These are phyloP conservation scores for Orius laevigatus DNA, from an alignment of 1,140 invertebrate species.

Conservation along the genomic window DNA sequence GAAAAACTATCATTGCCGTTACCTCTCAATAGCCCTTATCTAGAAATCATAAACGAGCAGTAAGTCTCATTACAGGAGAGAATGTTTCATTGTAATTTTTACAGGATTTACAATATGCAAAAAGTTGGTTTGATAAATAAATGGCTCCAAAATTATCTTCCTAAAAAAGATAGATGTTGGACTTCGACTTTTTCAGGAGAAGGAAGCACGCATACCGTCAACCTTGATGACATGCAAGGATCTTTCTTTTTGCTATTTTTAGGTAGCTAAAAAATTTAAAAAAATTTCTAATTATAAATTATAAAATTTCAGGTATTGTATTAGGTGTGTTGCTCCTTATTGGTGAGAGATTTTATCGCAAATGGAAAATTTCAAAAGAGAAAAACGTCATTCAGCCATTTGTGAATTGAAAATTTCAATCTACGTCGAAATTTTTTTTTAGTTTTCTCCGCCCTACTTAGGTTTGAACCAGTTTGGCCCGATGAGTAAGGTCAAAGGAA, in stretches of 20 bases:
- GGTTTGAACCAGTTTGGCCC: not conserved
- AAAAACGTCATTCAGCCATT: conserved; percentile 3
- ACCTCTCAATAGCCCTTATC: conserved; percentile 52
- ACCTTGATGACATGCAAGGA: conserved; percentile 77
- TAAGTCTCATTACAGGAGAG: conserved; percentile 25
- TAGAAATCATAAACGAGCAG: conserved; percentile 40
- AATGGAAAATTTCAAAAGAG: conserved; percentile 3
- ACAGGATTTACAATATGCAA: conserved; percentile 58
- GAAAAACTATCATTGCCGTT: conserved; percentile 65
- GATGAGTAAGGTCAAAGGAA: too few relatives aligned
- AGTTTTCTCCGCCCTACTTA: not conserved
- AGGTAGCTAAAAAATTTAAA: conserved; percentile 37
- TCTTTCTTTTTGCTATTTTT: conserved; percentile 66
- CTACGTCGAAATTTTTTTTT: not conserved
- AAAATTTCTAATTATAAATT: not conserved
- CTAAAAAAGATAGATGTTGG: conserved; percentile 63
- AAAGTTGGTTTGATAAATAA: conserved; percentile 69
- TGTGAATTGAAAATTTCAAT: not conserved
- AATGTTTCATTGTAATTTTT: conserved; percentile 9
- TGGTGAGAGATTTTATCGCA: not conserved
- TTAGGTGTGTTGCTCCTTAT: not conserved
- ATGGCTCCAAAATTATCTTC: conserved; percentile 62
- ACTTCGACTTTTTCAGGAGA: conserved; percentile 34
- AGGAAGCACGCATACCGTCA: conserved; percentile 67
- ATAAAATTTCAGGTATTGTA: not conserved